Conservation (phyloP, 2,113 vertebrate species). For the Atlantisia rogersi region DNA sequence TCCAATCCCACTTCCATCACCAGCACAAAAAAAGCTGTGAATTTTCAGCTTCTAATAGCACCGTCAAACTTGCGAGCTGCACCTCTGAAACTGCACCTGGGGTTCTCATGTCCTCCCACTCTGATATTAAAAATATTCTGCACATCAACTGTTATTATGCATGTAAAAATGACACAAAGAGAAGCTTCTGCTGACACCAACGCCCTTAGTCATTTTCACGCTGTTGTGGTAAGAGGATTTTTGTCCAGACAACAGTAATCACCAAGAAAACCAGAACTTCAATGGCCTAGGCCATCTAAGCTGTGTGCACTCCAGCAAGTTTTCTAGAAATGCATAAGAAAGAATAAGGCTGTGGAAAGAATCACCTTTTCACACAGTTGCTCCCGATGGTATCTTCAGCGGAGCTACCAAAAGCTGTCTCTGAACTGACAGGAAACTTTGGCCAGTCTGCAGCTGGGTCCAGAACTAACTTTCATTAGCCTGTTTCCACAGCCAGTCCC, state of each 20-base stretch:
- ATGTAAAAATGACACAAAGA: slow-evolving; percentile 37
- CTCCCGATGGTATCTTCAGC: neutral
- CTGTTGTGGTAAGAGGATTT: neutral
- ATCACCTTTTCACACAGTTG: neutral
- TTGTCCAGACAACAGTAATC: neutral
- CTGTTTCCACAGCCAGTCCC: neutral
- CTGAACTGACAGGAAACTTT: neutral
- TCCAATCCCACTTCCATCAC: neutral
- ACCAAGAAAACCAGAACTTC: neutral
- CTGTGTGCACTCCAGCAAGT: neutral
- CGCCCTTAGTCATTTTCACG: neutral
- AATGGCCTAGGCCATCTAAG: neutral
- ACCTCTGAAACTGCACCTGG: slow-evolving; percentile 47
- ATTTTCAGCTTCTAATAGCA: slow-evolving; percentile 42
- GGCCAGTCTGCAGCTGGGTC: neutral
- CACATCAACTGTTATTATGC: slow-evolving; percentile 46
- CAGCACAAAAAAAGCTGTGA: neutral
- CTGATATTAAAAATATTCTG: slow-evolving; percentile 57
- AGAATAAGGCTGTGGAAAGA: neutral
- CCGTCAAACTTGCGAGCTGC: neutral
- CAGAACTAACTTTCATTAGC: neutral
- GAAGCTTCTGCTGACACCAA: slow-evolving; percentile 36
- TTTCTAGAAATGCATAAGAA: neutral
- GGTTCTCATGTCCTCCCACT: slow-evolving; percentile 63
- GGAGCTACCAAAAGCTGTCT: neutral